Evolutionary conservation across 2,113 vertebrate genomes (phyloP).

Genomic region (Toxotes chatareus): DNA sequence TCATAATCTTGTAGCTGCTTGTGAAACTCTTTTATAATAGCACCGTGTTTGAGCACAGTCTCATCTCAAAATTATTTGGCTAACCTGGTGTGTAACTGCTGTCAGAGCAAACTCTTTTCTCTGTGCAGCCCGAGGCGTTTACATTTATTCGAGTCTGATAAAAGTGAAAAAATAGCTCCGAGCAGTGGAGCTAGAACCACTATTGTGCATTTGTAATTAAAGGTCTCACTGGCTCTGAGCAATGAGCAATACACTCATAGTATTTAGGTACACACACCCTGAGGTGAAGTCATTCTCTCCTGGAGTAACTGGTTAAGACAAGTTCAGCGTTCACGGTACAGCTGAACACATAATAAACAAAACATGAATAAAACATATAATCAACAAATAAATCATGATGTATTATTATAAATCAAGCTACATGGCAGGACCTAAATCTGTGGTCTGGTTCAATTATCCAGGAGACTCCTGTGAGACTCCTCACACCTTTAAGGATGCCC

Average conservation of each 20-base stretch:
- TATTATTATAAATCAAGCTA: too few relatives aligned
- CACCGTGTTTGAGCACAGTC: too few relatives aligned
- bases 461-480: too few relatives aligned
- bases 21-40: too few relatives aligned
- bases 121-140: neutral
- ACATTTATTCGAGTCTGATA: neutral
- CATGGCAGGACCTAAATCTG: too few relatives aligned
- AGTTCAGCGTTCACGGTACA: too few relatives aligned
- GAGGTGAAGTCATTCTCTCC: neutral
- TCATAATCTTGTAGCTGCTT: neutral
- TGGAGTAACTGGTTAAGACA: too few relatives aligned
- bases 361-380: too few relatives aligned
- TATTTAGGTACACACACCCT: neutral
- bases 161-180: neutral
- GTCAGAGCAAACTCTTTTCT: neutral
- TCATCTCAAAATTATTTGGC: neutral
- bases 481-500: too few relatives aligned
- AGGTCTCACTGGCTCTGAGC: neutral
- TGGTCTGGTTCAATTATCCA: too few relatives aligned
- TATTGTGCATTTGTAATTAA: neutral
- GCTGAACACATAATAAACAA: too few relatives aligned
- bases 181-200: conserved; percentile 12
- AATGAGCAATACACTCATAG: neutral
- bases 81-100: neutral
- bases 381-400: too few relatives aligned